Percentiles rank a stretch among this genome's conserved stretches.
phyloP scores from a whole-genome alignment of 2,797 vertebrate genomes.

The Limosa lapponica region DNA sequence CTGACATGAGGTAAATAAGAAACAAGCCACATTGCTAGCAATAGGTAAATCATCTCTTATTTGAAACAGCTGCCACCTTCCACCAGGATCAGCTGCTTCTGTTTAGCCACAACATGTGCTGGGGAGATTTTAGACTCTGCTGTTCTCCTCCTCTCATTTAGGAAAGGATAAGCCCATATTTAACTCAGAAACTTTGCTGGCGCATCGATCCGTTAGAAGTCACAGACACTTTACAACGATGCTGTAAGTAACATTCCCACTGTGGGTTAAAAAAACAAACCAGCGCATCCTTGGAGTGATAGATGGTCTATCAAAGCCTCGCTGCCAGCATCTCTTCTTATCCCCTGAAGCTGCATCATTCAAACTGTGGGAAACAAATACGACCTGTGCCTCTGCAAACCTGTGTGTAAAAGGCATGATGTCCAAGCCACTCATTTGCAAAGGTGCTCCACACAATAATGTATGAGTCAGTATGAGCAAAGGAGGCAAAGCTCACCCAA shows the following conservation, averaged over 20 bases:
- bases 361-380: background rate
- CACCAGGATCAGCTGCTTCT: background rate
- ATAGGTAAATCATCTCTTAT: background rate
- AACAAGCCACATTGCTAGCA: background rate
- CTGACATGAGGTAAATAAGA: background rate
- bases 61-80: background rate
- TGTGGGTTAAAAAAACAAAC: background rate
- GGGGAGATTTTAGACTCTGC: background rate
- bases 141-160: background rate
- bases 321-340: background rate
- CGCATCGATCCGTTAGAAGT: background rate
- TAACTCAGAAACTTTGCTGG: background rate
- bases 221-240: background rate
- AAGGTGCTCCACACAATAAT: background rate
- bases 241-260: background rate
- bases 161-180: background rate
- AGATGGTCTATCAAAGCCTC: background rate
- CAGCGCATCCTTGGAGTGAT: accelerated
- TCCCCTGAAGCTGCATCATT: background rate
- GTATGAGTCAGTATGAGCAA: background rate
- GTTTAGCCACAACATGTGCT: background rate
- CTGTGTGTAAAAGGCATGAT: background rate
- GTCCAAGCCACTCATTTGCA: background rate
- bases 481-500: background rate
- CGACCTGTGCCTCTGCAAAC: background rate